Evolutionary conservation across 1,140 invertebrate species (phyloP), one percentile per base, ranked within the genome.

Genomic region (Cylas formicarius): DNA sequence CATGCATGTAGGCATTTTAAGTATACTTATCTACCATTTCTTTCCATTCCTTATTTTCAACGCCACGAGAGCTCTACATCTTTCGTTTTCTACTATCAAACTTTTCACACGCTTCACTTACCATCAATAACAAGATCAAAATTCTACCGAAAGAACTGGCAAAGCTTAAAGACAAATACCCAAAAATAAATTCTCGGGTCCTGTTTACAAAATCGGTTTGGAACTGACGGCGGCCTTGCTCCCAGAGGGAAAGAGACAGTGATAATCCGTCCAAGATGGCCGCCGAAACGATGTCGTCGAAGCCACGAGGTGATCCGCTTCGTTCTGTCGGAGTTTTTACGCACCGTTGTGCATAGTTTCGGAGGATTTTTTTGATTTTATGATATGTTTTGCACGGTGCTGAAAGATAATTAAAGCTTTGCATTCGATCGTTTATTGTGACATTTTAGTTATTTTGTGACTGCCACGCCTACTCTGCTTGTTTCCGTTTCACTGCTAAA

Each of bases 221-320:
- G 21, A 34, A 48, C 40, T 45, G 48, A 54, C 51, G 24, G 10
- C n/a, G 22, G 32, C 21, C 29, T 11, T n/a, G 43, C 26, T 41
- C 50, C 47, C 44, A 51, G 54, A 57, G 54, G 56, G 52, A 51
- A 44, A 37, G 29, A 31, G 11, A 35, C 36, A 29, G 26, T 48
- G 42, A 41, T 27, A 19, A n/a, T n/a, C n/a, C 42, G 33, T 54
- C 43, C 58, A 61, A 61, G 47, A 61, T 61, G 58, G 58, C 58
- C 46, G 58, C 40, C 43, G 23, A 20, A 22, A 45, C 29, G 46
- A 10, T 13, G 24, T 13, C 7, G 8, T 20, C 34, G 4, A 26
- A 45, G 11, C n/a, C 32, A 28, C 27, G 16, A 11, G 27, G 6
- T 28, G 27, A 4, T 28, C 9, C 2, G 32, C 19, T 10, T 10